Base-by-base conservation (phyloP, 2,113 vertebrate species). In the Psittacus erithacus region DNA sequence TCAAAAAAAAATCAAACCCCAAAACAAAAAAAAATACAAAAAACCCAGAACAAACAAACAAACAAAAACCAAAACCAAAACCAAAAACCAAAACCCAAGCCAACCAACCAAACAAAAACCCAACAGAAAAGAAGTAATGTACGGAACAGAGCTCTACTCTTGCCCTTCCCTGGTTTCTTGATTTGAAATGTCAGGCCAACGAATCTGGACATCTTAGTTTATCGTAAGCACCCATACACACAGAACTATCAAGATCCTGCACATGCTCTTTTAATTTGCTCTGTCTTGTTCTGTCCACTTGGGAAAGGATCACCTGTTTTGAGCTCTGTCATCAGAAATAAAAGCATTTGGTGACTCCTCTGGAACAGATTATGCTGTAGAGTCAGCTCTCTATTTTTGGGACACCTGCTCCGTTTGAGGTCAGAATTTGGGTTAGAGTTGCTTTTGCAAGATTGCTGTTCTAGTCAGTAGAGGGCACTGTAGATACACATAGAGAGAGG, bases 141-240 rank as follows among this genome's bases (percentile, higher is more conserved):
- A 87, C 70, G 73, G 85, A 92, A 93, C 39, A 92, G 86, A 95
- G 49, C 83, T 88, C 29, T 67, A 39, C n/a, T 71, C 38, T 88
- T 74, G 70, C 16, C 15, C 29, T 91, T 82, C 9, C 65, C 82
- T 67, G 50, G n/a, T 90, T 93, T 69, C 46, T 82, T 50, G 17
- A 62, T 68, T 90, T 95, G 39, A 81, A 76, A 77, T n/a, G 17
- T 20, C 74, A 59, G n/a, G 38, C 17, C 33, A 39, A 46, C 39
- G 60, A 67, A 55, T 60, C 7, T 47, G 62, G 20, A 31, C 20
- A 75, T 35, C 1, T 11, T 39, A 86, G 27, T 35, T 10, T 70
- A 67, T 59, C 35, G 0, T 39, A 74, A 43, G 33, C 1, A 3
- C 35, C 7, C 8, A 5, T 9, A 47, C 5, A 74, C 22, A 47